A percentile compares a stretch with the other conserved stretches of the same genome.
These are phyloP conservation scores for Coleophora flavipennella DNA, from an alignment of 2,888 invertebrate genomes.

Conservation along the genomic window DNA sequence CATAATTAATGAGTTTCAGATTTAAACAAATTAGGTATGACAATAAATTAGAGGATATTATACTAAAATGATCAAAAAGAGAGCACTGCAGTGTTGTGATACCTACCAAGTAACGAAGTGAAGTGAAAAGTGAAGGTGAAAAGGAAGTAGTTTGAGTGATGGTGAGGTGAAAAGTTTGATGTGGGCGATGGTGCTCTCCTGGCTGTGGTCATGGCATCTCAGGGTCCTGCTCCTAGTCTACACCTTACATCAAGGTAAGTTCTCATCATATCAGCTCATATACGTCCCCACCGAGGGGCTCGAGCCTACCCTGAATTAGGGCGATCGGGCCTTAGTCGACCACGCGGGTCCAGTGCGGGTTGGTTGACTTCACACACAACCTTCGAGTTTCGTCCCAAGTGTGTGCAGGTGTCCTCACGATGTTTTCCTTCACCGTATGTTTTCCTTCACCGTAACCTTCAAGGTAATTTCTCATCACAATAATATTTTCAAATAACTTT, in stretches of 20 bases:
- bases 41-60: constrained; percentile 9
- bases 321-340: too few relatives aligned
- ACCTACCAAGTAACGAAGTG: constrained; percentile 16
- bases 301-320: too few relatives aligned
- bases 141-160: constrained; percentile 26
- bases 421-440: too few relatives aligned
- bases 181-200: constrained; percentile 45
- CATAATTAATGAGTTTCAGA: constrained; percentile 1
- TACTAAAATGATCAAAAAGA: constrained; percentile 1
- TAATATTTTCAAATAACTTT: too few relatives aligned
- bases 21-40: constrained; percentile 9
- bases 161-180: constrained; percentile 28
- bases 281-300: too few relatives aligned
- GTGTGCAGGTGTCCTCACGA: too few relatives aligned
- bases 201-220: constrained; percentile 33
- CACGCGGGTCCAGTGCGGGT: too few relatives aligned
- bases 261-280: neutral
- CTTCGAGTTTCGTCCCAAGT: too few relatives aligned
- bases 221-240: constrained; percentile 33
- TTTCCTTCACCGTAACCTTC: too few relatives aligned
- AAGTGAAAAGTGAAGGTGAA: neutral
- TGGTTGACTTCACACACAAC: too few relatives aligned
- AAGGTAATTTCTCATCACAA: too few relatives aligned
- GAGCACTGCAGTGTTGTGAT: constrained; percentile 25
- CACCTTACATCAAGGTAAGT: constrained; percentile 39